These are phyloP conservation scores for Eristalinus aeneus DNA, from an alignment of 2,888 invertebrate genomes.

Conservation along the genomic window DNA sequence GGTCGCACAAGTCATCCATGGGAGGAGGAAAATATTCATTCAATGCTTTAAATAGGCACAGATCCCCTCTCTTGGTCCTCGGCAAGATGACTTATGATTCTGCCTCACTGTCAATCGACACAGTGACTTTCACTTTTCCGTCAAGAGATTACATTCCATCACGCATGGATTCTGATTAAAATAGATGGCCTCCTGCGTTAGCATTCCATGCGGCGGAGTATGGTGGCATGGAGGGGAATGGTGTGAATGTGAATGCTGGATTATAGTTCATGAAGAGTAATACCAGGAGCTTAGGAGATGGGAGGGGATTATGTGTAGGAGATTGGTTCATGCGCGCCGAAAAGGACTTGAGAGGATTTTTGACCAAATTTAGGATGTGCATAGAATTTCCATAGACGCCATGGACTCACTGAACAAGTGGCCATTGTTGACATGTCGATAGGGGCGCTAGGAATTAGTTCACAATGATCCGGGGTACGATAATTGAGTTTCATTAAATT, in stretches of 20 bases:
- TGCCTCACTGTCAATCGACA: background rate
- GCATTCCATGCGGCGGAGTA: background rate
- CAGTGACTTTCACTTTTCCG: background rate
- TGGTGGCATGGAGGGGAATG: background rate
- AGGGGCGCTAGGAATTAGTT: no score
- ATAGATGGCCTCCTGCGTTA: background rate
- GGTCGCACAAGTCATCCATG: background rate
- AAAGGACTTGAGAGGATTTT: no score
- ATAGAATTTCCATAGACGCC: no score
- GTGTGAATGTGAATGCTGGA: background rate
- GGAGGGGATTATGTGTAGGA: background rate
- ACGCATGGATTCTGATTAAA: background rate
- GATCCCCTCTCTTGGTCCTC: background rate
- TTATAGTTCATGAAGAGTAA: background rate
- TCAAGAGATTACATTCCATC: background rate
- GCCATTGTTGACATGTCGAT: no score
- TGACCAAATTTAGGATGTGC: no score
- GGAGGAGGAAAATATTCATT: background rate
- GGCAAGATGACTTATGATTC: background rate
- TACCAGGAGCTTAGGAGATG: background rate
- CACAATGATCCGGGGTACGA: no score
- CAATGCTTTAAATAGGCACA: background rate
- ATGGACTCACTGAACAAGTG: no score
- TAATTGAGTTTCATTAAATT: no score
- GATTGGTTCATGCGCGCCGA: background rate